A percentile compares a stretch with the other conserved stretches of the same genome.
phyloP scores from a whole-genome alignment of 2,888 invertebrate species.

The Lycia hirtaria region DNA sequence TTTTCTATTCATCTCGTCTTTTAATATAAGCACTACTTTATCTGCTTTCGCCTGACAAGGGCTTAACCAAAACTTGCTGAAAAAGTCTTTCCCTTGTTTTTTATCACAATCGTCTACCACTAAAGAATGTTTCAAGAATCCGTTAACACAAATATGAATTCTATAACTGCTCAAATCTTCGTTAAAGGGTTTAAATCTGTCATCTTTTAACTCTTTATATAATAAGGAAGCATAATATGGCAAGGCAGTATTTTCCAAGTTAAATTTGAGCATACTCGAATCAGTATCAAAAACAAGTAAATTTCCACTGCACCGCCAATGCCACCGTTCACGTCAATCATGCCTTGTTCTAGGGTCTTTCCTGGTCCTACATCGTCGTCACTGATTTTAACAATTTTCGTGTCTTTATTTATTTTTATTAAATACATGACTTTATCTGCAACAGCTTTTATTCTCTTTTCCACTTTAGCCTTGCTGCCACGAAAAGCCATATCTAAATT shows the following conservation, averaged over 20 bases:
- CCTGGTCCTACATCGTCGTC: conserved; percentile 41
- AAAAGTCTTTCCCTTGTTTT: too few relatives aligned
- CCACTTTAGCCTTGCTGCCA: conserved; percentile 27
- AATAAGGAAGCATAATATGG: conserved; percentile 45
- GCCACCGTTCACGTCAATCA: conserved; percentile 45
- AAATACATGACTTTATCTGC: conserved; percentile 30
- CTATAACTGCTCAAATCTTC: conserved; percentile 3
- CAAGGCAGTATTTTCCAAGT: conserved; percentile 31
- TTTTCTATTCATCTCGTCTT: too few relatives aligned
- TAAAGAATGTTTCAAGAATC: too few relatives aligned
- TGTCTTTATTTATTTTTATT: conserved; percentile 23
- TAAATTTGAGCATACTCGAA: conserved; percentile 44
- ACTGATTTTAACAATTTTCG: conserved; percentile 41
- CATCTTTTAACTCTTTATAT: conserved; percentile 32
- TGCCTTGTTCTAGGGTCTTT: conserved; percentile 43
- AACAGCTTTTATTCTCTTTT: conserved; percentile 31
- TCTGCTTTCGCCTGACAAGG: too few relatives aligned
- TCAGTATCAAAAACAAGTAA: conserved; percentile 43
- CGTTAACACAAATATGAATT: too few relatives aligned
- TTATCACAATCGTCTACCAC: too few relatives aligned
- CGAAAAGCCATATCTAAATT: conserved; percentile 46
- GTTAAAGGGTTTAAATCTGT: conserved; percentile 16
- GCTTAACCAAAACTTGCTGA: too few relatives aligned
- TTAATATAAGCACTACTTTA: too few relatives aligned
- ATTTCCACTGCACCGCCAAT: conserved; percentile 55